Conservation (phyloP, 1,140 invertebrate species). For the Chymomyza costata region DNA sequence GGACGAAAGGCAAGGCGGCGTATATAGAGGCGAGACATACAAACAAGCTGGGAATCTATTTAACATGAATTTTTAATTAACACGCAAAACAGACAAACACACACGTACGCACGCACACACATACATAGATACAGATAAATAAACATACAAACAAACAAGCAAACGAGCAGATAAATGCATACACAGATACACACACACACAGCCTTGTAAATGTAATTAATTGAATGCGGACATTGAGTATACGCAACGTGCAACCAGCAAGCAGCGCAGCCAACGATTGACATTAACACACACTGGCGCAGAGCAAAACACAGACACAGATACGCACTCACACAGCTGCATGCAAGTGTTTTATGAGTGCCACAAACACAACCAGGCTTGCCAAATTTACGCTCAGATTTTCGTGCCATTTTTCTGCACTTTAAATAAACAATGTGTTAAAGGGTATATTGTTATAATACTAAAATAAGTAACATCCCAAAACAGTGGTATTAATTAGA, state of each 20-base stretch:
- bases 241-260: conserved; percentile 1
- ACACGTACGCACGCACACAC: background rate
- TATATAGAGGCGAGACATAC: conserved; percentile 1
- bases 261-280: no score
- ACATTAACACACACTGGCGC: no score
- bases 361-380: conserved; percentile 18
- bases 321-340: conserved; percentile 8
- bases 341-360: conserved; percentile 4
- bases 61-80: conserved; percentile 59
- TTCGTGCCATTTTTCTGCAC: conserved; percentile 27
- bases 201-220: conserved; percentile 51
- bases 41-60: conserved; percentile 29
- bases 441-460: no score
- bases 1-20: background rate
- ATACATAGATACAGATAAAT: background rate
- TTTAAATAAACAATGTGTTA: no score
- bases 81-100: conserved; percentile 25
- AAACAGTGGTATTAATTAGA: no score
- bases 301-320: no score
- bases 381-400: conserved; percentile 42
- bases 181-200: background rate
- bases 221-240: conserved; percentile 33
- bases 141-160: background rate
- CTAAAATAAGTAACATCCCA: no score
- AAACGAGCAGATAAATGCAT: background rate